These are phyloP conservation scores for Lutjanus argentimaculatus DNA, from an alignment of 2,797 vertebrate genomes.

Conservation along the genomic window DNA sequence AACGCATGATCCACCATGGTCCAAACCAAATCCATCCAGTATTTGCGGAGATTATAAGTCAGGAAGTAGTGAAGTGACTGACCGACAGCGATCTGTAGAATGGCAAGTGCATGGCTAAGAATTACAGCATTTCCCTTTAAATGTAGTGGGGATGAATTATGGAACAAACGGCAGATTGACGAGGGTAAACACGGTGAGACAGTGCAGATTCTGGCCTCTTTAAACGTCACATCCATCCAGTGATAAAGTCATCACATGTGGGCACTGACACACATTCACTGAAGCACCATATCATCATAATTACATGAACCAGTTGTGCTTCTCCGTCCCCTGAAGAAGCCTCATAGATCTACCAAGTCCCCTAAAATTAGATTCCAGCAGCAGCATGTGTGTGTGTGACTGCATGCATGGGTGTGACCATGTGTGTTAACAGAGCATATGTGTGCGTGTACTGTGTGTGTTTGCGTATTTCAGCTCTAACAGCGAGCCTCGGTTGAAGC, in stretches of 20 bases:
- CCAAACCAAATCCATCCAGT: too few species aligned
- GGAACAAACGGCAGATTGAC: neutral
- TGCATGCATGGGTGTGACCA: constrained; percentile 27
- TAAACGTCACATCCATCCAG: neutral
- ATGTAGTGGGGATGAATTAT: too few species aligned
- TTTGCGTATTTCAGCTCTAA: constrained; percentile 14
- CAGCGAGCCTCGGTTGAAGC: constrained; percentile 24
- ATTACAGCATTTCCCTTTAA: neutral
- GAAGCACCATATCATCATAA: neutral
- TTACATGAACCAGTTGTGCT: neutral
- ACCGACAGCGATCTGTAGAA: neutral
- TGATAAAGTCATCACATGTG: neutral
- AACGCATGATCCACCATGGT: too few species aligned
- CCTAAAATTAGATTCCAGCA: constrained; percentile 23
- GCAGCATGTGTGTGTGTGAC: constrained; percentile 3
- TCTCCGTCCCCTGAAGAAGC: constrained; percentile 7
- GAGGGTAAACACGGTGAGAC: neutral
- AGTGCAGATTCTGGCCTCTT: neutral
- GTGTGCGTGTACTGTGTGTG: neutral
- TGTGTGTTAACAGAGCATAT: constrained; percentile 4
- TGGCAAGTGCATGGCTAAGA: too few species aligned
- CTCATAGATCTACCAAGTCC: constrained; percentile 26
- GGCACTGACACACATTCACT: neutral
- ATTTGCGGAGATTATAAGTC: neutral
- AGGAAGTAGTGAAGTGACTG: neutral